phyloP scores from a whole-genome alignment of 1,140 invertebrate species.

The Drosophila murphyi region DNA sequence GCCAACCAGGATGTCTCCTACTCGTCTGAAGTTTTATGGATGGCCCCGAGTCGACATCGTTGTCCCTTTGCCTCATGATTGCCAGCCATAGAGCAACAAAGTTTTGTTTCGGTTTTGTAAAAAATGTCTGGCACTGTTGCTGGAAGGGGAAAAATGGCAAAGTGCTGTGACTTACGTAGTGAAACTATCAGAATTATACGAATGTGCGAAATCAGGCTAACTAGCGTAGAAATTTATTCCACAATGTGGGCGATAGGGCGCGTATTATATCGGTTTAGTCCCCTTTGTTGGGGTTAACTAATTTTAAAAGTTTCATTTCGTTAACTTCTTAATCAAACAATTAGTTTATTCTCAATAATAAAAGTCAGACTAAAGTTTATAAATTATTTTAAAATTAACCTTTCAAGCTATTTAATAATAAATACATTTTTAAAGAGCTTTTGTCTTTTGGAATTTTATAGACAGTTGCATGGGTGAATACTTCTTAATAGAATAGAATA shows the following conservation, averaged over 20 bases:
- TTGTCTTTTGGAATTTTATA: no score
- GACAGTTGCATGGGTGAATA: no score
- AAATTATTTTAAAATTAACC: no score
- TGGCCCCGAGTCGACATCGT: constrained; percentile 18
- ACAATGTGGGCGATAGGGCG: background rate
- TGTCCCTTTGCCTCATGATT: background rate
- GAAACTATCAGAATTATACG: constrained; percentile 33
- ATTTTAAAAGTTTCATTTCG: background rate
- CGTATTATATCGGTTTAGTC: background rate
- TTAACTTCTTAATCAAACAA: background rate
- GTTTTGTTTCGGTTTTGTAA: constrained; percentile 47
- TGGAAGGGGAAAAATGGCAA: constrained; percentile 59
- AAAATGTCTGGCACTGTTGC: constrained; percentile 36
- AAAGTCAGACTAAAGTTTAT: no score
- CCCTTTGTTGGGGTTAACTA: background rate
- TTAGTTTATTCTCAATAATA: no score
- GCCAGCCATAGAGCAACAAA: constrained; percentile 22
- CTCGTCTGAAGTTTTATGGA: constrained; percentile 50
- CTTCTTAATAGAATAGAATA: no score
- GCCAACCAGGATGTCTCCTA: constrained; percentile 45
- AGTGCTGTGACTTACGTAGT: constrained; percentile 50
- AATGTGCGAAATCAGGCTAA: constrained; percentile 34
- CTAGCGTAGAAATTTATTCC: constrained; percentile 26
- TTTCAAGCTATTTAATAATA: no score
- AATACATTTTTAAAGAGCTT: no score